Percentiles rank a stretch among this genome's conserved stretches.
These are phyloP conservation scores for Aphrocallistes beatrix DNA, from an alignment of 37 sponge, comb jelly and placozoan species.

Conservation along the genomic window DNA sequence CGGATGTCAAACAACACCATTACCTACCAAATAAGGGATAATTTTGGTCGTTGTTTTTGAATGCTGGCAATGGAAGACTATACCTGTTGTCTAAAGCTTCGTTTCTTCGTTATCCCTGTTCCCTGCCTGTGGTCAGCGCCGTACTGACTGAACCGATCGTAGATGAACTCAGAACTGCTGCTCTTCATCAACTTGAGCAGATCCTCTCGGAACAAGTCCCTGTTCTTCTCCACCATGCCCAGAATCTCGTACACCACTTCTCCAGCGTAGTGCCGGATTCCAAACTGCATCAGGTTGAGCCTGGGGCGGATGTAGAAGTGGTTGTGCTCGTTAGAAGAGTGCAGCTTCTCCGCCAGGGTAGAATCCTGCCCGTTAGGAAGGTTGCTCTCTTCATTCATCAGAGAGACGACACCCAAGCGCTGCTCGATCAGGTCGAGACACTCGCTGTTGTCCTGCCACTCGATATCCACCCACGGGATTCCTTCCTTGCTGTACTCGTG, in stretches of 20 bases:
- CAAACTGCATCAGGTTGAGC: conserved; percentile 81
- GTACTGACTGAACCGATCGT: background rate
- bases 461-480: conserved; percentile 94
- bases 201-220: conserved; percentile 90
- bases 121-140: conserved; percentile 2
- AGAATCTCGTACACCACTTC: conserved; percentile 76
- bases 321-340: conserved; percentile 54
- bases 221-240: conserved; percentile 87
- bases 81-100: conserved; percentile 4
- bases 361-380: conserved; percentile 96
- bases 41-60: too few species aligned
- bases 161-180: conserved; percentile 35
- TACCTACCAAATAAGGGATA: too few species aligned
- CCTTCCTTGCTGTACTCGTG: conserved; percentile 99
- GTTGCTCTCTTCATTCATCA: conserved; percentile 96
- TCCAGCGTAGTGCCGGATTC: conserved; percentile 93
- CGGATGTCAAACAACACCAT: too few species aligned
- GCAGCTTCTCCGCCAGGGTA: conserved; percentile 82
- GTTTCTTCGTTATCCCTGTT: background rate
- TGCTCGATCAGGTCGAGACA: conserved; percentile 89
- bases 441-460: conserved; percentile 95
- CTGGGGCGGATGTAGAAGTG: conserved; percentile 81
- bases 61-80: too few species aligned
- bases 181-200: conserved; percentile 84
- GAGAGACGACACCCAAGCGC: conserved; percentile 85